phyloP scores from a whole-genome alignment of 2,797 vertebrate genomes.

The Chelon auratus region DNA sequence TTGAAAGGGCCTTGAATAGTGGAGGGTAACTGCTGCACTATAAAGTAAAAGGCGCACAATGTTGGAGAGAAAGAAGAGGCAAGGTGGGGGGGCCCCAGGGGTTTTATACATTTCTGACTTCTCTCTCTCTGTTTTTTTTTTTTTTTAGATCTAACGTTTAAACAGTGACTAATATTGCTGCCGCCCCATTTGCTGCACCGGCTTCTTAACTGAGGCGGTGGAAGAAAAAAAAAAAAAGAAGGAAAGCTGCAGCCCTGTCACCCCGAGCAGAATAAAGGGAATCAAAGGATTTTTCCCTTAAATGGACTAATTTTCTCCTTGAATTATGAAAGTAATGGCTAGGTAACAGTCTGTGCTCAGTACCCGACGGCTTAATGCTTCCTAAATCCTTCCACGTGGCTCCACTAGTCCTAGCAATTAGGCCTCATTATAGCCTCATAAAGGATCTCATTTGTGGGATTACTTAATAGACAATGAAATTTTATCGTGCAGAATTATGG shows the following conservation, averaged over 20 bases:
- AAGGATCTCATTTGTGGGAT: constrained; percentile 97
- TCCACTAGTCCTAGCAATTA: constrained; percentile 96
- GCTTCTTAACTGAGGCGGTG: constrained; percentile 83
- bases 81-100: constrained; percentile 44
- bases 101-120: constrained; percentile 75
- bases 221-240: constrained; percentile 75
- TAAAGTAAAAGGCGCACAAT: constrained; percentile 46
- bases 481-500: constrained; percentile 97
- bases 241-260: constrained; percentile 81
- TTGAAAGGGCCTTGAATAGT: constrained; percentile 68
- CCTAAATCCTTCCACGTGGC: constrained; percentile 99
- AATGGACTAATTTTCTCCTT: constrained; percentile 99
- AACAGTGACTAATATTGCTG: constrained; percentile 82
- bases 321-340: constrained; percentile 99
- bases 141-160: constrained; percentile 68
- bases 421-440: constrained; percentile 99
- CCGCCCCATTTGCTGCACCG: constrained; percentile 84
- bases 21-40: constrained; percentile 64
- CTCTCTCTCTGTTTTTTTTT: constrained; percentile 68
- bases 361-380: constrained; percentile 97
- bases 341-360: constrained; percentile 99
- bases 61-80: constrained; percentile 40
- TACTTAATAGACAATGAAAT: constrained; percentile 98
- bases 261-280: constrained; percentile 90
- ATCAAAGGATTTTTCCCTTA: constrained; percentile 94